Evolutionary conservation across 2,888 invertebrate genomes (phyloP), one percentile per base, ranked within the genome.

Genomic region (Theretra japonica): DNA sequence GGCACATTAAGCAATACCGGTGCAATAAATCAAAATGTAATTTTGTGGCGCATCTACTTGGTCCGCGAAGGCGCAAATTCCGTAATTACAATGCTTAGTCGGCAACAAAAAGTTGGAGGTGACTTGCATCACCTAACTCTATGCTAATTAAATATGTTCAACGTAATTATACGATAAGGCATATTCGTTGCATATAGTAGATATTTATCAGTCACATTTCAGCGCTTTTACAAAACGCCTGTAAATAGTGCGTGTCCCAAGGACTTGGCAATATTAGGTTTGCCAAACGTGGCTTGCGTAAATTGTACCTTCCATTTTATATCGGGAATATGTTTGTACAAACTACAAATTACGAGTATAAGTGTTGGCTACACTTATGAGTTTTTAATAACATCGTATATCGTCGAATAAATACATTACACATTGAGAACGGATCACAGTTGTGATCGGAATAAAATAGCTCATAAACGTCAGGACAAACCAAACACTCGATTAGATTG

Each of bases 11-110:
- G 74, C 74, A 71, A 76, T 72, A 70, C 74, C 70, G 57, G 62
- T 70, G 76, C 74, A 75, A 79, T 79, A 79, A 77, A 79, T 79
- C 79, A 81, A 78, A 78, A 78, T 73, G 77, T 73, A 78, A 79
- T 79, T 77, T 75, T 71, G 73, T 71, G 68, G 41, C 58, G 68
- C 70, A 71, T 74, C 69, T 73, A 75, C 77, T 74, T 70, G 72
- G 73, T 23, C 68, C 72, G 75, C 41, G 15, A 41, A 41, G 41
- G 41, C 41, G 41, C 77, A 72, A 73, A 75, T 75, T 75, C 74
- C 56, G 71, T 78, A 79, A 83, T 76, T 79, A 74, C 11, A 30
- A 65, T 71, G 73, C 78, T 78, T 74, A 76, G 77, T 74, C 73
- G 73, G 65, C 65, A 68, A 25, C 56, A 33, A 71, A 72, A 75